Evolutionary conservation across 2,888 invertebrate species (phyloP), one percentile per base, ranked within the genome.

Genomic region (Megamerina dolium): DNA sequence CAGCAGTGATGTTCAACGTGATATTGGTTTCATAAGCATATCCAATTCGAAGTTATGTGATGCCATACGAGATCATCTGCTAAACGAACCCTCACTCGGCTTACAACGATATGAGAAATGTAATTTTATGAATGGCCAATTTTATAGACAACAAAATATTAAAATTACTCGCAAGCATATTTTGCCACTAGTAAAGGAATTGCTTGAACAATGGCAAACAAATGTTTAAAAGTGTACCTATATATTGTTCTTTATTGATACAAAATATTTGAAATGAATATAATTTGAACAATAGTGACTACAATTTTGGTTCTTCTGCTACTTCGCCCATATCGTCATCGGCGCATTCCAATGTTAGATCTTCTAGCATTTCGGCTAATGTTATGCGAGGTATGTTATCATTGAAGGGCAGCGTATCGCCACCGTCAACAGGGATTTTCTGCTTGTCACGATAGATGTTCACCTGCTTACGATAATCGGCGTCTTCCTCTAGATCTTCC

Each of bases 401-500:
- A 60, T 85, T 84, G 59, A 85, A 84, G 8, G 74, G 57, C 37
- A 77, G 76, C 49, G 77, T 76, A 52, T 73, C 69, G 3, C 51
- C 48, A 0, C 74, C 70, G 62, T 85, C 83, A 2, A 78, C 74
- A 23, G 78, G 74, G 44, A 78, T 72, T 49, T 72, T 72, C 4
- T 65, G 58, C 12, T 73, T 69, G 16, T 79, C 74, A 58, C 82
- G 82, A 73, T 91, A 99, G 51, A 99, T 95, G 67, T 96, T 96
- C 37, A 99, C 81, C 65, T 93, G 87, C 64, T 91, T 87, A 43
- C 99, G 79, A 61, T 90, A 78, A 12, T 82, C 80, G 4, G 84
- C 83, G 72, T 99, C 95, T 71, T 99, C 97, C 70, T 99, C 99
- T 51, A 99, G 74, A 64, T 99, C 99, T 58, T 97, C 93, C 72